Evolutionary conservation across 2,888 invertebrate genomes (phyloP).

Genomic region (Physocephala rufipes): DNA sequence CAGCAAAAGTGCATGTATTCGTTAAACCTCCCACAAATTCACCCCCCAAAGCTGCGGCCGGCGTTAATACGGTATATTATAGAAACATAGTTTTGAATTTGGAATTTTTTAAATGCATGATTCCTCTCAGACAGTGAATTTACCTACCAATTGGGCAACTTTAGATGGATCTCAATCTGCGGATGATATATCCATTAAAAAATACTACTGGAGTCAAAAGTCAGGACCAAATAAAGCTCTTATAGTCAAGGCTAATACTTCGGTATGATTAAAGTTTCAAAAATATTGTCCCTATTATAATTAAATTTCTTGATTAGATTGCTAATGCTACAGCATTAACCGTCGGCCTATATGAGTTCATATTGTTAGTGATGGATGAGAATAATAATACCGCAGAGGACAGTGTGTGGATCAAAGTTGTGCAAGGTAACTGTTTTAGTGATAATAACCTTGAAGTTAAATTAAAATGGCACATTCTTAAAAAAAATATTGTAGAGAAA

Average conservation of each 20-base stretch:
- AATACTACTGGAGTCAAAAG: conserved; percentile 85
- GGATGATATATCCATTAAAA: conserved; percentile 85
- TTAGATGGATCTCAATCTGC: conserved; percentile 83
- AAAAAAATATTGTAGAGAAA: conserved; percentile 71
- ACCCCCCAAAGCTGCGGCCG: conserved; percentile 79
- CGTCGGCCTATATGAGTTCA: conserved; percentile 84
- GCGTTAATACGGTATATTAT: conserved; percentile 67
- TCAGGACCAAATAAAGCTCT: conserved; percentile 74
- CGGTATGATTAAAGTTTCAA: conserved; percentile 52
- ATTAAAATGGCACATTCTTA: conserved; percentile 33
- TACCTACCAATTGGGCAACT: conserved; percentile 82
- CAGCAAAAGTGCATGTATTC: conserved; percentile 90
- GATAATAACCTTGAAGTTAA: background rate
- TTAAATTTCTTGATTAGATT: conserved; percentile 54
- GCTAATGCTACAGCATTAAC: conserved; percentile 84
- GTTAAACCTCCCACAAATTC: conserved; percentile 90
- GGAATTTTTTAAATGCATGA: background rate
- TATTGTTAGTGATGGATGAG: conserved; percentile 84
- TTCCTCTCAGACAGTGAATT: conserved; percentile 74
- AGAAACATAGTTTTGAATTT: no score
- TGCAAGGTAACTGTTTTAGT: conserved; percentile 75
- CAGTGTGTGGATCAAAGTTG: conserved; percentile 78
- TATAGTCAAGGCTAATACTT: conserved; percentile 70
- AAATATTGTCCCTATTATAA: background rate
- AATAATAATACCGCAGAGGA: conserved; percentile 83